A percentile compares a stretch with the other conserved stretches of the same genome.
Conservation (phyloP, 2,888 invertebrate species). For the Chironomus tentans region DNA sequence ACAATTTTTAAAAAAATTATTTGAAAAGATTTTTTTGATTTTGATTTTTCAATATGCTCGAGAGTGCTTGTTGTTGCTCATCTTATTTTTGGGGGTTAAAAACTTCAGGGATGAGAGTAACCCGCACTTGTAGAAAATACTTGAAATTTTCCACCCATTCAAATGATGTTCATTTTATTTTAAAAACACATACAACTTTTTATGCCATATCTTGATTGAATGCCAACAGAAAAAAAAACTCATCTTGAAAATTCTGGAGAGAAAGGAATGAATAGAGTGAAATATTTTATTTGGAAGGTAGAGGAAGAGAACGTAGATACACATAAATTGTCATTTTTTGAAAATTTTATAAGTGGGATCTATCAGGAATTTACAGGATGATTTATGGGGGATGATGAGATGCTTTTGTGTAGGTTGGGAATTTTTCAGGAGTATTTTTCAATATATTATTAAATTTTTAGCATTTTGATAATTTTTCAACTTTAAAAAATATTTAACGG, state of each 20-base stretch:
- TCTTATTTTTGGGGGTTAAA: neutral
- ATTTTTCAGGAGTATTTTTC: too few species aligned
- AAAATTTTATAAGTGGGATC: neutral
- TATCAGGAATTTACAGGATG: neutral
- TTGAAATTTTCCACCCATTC: neutral
- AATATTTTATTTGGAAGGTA: neutral
- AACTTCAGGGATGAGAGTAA: neutral
- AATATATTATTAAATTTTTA: too few species aligned
- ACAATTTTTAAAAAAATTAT: neutral
- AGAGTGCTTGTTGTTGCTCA: neutral
- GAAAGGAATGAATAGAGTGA: neutral
- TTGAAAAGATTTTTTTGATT: neutral
- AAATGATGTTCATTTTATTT: neutral
- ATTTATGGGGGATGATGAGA: neutral
- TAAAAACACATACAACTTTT: neutral
- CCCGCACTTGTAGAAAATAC: neutral
- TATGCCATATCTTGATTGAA: slow-evolving; percentile 20
- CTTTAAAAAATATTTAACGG: too few species aligned
- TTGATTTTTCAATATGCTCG: neutral
- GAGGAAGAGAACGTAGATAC: neutral
- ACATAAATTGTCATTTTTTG: slow-evolving; percentile 6
- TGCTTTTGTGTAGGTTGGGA: neutral
- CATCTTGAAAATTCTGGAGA: neutral
- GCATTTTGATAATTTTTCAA: too few species aligned
- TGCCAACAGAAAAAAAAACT: slow-evolving; percentile 8